A percentile compares a stretch with the other conserved stretches of the same genome.
Conservation (phyloP, 2,797 vertebrate species). For the Podarcis lilfordi region DNA sequence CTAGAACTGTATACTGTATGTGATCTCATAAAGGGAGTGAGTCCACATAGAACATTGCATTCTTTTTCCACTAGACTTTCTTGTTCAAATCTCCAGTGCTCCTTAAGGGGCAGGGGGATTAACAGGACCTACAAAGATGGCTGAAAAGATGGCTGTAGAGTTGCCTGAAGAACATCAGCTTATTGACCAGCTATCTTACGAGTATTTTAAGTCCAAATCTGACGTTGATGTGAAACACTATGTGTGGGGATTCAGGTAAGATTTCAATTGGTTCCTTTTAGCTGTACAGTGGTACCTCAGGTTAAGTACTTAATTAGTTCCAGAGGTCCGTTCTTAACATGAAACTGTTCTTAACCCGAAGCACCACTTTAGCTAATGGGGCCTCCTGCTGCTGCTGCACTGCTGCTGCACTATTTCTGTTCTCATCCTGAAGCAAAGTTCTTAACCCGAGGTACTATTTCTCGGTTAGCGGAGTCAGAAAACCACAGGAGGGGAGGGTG, state of each 20-base stretch:
- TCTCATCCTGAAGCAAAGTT: too few relatives aligned
- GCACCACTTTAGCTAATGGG: too few relatives aligned
- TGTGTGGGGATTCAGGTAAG: background rate
- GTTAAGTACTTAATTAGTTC: too few relatives aligned
- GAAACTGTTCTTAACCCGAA: too few relatives aligned
- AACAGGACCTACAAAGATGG: background rate
- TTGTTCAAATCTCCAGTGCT: fast-evolving
- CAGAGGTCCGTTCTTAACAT: too few relatives aligned
- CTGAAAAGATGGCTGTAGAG: background rate
- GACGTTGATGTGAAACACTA: background rate
- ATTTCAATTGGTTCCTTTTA: background rate
- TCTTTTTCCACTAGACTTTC: background rate
- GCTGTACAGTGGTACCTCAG: too few relatives aligned
- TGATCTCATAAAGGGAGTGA: constrained; percentile 48
- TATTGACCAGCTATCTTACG: background rate
- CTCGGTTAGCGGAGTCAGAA: too few relatives aligned
- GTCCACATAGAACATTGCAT: background rate
- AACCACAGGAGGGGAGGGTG: too few relatives aligned
- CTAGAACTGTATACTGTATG: background rate
- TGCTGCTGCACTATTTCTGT: too few relatives aligned
- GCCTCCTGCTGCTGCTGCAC: too few relatives aligned
- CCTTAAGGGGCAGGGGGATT: background rate
- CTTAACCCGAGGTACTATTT: too few relatives aligned
- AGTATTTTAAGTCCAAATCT: background rate
- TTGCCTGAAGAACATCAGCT: background rate